Evolutionary conservation across 2,113 vertebrate species (phyloP).

Genomic region (Oryzias curvinotus): DNA sequence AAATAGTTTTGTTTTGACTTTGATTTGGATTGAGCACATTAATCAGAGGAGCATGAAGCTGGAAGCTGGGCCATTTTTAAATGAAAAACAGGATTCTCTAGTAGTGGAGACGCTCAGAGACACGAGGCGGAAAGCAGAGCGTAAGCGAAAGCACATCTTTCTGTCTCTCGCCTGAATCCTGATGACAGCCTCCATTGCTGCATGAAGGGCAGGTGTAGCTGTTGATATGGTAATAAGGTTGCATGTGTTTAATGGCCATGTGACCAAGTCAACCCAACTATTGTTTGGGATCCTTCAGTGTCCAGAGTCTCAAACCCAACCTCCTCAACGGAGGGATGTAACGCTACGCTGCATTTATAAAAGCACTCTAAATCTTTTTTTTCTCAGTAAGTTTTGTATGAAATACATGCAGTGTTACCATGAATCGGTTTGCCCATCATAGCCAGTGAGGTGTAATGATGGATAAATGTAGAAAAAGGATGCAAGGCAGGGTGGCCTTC

Average conservation of each 20-base stretch:
- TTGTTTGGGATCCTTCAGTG: neutral
- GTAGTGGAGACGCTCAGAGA: slow-evolving; percentile 30
- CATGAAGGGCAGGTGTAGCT: slow-evolving; percentile 61
- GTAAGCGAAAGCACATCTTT: neutral
- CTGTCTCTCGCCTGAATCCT: slow-evolving; percentile 54
- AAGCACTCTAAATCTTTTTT: no score
- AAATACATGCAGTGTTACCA: no score
- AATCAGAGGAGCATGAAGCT: no score
- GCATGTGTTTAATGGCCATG: slow-evolving; percentile 38
- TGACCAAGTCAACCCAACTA: slow-evolving; percentile 30
- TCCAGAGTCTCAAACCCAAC: neutral
- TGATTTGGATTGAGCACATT: no score
- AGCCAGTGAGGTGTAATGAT: no score
- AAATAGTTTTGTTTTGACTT: no score
- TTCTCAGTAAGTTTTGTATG: no score
- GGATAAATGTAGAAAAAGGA: no score
- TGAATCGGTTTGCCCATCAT: no score
- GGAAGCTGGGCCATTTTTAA: no score
- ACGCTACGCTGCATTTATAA: no score
- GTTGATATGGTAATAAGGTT: slow-evolving; percentile 62
- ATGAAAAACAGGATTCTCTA: slow-evolving; percentile 41
- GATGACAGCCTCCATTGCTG: slow-evolving; percentile 51
- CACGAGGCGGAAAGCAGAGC: slow-evolving; percentile 24
- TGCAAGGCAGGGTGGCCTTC: no score
- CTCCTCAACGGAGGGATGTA: neutral